Base-by-base conservation (phyloP, 2,113 vertebrate genomes). In the Capreolus pygargus region DNA sequence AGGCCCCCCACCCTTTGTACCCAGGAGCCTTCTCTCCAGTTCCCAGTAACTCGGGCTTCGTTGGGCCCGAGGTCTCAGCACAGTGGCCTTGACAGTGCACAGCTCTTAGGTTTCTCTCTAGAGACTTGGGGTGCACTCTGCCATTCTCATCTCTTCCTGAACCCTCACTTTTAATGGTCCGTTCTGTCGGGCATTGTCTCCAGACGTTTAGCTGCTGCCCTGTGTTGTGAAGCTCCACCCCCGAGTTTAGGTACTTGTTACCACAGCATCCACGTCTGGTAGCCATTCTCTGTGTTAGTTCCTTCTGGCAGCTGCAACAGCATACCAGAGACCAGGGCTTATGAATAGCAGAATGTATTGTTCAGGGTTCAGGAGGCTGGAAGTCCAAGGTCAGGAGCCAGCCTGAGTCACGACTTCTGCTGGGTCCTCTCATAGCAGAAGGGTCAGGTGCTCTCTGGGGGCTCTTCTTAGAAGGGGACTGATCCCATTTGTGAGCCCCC, bases 141-240 rank as follows among this genome's bases (percentile, higher is more conserved):
- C 55, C 27, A 9, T 1, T 1, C 55, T 36, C 33, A 7, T 8
- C 33, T 43, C 23, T 27, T 19, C 33, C 36, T 43, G 54, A 6
- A 3, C 55, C 36, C 55, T 19, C 36, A 3, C 25, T 43, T 0
- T 2, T 1, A 9, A 28, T 2, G 25, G 55, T 10, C 36, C 25
- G 0, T 28, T 12, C 55, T 39, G 15, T 84, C 1, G 5, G 14
- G 76, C 7, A 0, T 17, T 8, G 9, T 27, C 76, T 19, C 15
- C 45, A 33, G 2, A 16, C 15, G 16, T 25, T 8, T 6, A 2
- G 55, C 36, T 23, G 36, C 55, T 30, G 83, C 83, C 14, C 27
- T 1, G 1, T 28, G 23, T 3, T 57, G 25, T 27, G 16, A 1
- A 43, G 54, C 83, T 9, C 5, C 8, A 1, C 15, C 8, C 25